A percentile compares a stretch with the other conserved stretches of the same genome.
phyloP scores from a whole-genome alignment of 2,113 vertebrate genomes.

The Poecilia latipinna region DNA sequence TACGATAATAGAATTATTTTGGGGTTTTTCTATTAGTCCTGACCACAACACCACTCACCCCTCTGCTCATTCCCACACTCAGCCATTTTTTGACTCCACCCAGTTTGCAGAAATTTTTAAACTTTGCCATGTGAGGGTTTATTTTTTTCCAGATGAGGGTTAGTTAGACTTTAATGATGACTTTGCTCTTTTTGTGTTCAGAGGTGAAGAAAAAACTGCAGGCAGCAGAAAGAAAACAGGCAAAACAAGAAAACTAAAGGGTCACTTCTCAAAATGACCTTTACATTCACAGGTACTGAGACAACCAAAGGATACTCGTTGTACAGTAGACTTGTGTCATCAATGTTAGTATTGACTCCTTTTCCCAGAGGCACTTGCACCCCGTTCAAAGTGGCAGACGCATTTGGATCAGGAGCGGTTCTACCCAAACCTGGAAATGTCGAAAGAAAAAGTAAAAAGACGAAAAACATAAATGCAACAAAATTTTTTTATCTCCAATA shows the following conservation, averaged over 20 bases:
- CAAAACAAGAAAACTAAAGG: background rate
- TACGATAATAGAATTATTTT: background rate
- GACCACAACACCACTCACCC: too few species aligned
- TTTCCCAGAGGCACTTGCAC: constrained; percentile 93
- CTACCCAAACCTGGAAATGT: constrained; percentile 89
- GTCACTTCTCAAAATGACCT: background rate
- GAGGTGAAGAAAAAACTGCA: background rate
- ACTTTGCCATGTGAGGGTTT: too few species aligned
- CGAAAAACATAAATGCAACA: background rate
- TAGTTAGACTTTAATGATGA: too few species aligned
- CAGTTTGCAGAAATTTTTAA: too few species aligned
- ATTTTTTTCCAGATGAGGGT: too few species aligned
- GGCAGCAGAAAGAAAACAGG: background rate
- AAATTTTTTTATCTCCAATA: background rate
- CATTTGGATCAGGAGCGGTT: constrained; percentile 90
- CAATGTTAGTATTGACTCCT: constrained; percentile 87
- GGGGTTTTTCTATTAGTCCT: too few species aligned
- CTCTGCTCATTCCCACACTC: too few species aligned
- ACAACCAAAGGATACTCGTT: constrained; percentile 97
- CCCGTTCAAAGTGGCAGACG: constrained; percentile 85
- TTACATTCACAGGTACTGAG: background rate
- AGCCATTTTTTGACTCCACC: too few species aligned
- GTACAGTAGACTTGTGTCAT: constrained; percentile 95
- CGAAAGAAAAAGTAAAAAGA: background rate
- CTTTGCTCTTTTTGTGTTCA: background rate